Conservation (phyloP, 2,797 vertebrate genomes). For the Pangasius mekongensis region DNA sequence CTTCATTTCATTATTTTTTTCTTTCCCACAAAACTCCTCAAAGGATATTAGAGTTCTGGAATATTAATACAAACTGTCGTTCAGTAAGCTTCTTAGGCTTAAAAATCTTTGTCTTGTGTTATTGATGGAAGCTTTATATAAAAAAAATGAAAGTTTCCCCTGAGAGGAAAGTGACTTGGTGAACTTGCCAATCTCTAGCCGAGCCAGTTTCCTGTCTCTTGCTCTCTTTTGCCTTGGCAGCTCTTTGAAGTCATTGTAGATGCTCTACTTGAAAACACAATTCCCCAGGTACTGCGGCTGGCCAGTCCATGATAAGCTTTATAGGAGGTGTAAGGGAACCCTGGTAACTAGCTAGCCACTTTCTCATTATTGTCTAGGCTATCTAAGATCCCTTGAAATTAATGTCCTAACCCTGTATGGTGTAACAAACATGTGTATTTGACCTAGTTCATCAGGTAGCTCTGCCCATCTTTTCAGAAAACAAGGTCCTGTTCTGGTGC, state of each 20-base stretch:
- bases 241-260: slow-evolving; percentile 71
- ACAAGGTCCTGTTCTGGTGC: neutral
- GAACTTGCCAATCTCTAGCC: slow-evolving; percentile 58
- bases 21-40: neutral
- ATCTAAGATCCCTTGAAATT: neutral
- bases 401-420: neutral
- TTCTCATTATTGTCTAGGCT: slow-evolving; percentile 9
- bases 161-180: slow-evolving; percentile 57
- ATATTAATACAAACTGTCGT: slow-evolving; percentile 9
- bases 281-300: slow-evolving; percentile 60
- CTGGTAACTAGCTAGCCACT: slow-evolving; percentile 2
- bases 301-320: slow-evolving; percentile 6
- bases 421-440: neutral
- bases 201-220: slow-evolving; percentile 63
- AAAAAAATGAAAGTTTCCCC: slow-evolving; percentile 53
- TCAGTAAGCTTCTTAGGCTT: neutral
- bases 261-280: slow-evolving; percentile 67
- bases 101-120: slow-evolving; percentile 21
- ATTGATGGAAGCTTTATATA: neutral
- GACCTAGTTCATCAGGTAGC: neutral
- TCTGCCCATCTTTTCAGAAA: neutral
- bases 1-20: neutral
- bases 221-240: slow-evolving; percentile 43
- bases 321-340: neutral
- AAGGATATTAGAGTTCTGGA: slow-evolving; percentile 4